Evolutionary conservation across 2,888 invertebrate species (phyloP), one percentile per base, ranked within the genome.

Genomic region (Pantelozetes paolii): DNA sequence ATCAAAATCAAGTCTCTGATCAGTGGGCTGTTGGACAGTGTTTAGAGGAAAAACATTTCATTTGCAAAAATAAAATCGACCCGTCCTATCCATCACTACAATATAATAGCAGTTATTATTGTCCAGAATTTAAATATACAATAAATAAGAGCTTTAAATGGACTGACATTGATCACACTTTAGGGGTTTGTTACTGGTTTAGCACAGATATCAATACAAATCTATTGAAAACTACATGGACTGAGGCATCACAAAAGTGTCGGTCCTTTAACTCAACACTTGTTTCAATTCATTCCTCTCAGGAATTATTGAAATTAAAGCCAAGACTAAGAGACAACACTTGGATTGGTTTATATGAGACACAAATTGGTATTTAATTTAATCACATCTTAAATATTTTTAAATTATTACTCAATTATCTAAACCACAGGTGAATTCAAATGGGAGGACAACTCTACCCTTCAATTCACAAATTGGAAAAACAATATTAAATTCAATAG

Each of bases 391-490:
- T 20, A 59, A 28, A 59, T 23, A 20, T 20, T 26, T n/a, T 23
- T n/a, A 28, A 23, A 59, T 20, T 59, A 26, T 26, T 23, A 26
- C 26, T 26, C 9, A n/a, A 26, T 13, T 59, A 5, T 59, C 57
- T 28, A 26, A 59, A 9, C 8, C 20, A 8, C 26, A 59, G 57
- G 57, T 26, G 5, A 59, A 9, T 28, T 59, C 11, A 13, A 23
- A 28, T 59, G 57, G 57, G 57, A 59, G 11, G 57, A 59, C 20
- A 59, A 26, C 28, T 23, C 57, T 26, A 26, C 26, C 2, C 2
- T 59, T 26, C 26, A 59, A 26, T 59, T 59, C 57, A 59, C 57
- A 26, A 20, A 59, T 26, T 59, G 57, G 57, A 8, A 59, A 6
- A 59, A 20, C 26, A 26, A 26, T 40, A 6, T 40, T 6, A 40